These are phyloP conservation scores for Sminthurides bifidus DNA, from an alignment of 1,140 invertebrate species.

Conservation along the genomic window DNA sequence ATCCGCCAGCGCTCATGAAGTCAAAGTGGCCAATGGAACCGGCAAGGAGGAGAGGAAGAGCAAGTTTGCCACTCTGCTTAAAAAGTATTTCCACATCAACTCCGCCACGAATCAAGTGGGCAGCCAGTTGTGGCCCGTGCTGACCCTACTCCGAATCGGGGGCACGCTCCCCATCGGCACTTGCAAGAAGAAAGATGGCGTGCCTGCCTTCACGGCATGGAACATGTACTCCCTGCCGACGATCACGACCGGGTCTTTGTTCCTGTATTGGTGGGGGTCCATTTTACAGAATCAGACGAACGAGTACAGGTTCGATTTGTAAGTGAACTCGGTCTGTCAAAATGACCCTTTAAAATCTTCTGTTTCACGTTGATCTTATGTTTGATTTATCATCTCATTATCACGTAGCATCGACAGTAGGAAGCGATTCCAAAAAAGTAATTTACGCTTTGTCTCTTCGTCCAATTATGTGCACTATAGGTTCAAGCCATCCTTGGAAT, in stretches of 20 bases:
- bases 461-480: neutral
- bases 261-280: neutral
- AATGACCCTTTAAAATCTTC: neutral
- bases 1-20: neutral
- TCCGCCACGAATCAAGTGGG: neutral
- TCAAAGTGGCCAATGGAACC: neutral
- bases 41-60: neutral
- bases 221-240: neutral
- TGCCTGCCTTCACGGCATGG: neutral
- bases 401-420: too few relatives aligned
- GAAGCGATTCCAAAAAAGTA: too few relatives aligned
- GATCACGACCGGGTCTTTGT: neutral
- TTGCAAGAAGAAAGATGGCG: neutral
- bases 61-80: neutral
- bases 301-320: neutral
- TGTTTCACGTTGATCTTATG: neutral
- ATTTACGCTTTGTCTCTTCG: neutral
- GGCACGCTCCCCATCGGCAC: neutral
- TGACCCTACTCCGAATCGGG: neutral
- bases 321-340: neutral
- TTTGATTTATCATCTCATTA: slow-evolving; percentile 1
- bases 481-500: neutral
- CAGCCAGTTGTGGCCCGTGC: neutral
- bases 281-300: neutral
- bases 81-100: neutral